phyloP scores from a whole-genome alignment of 2,113 vertebrate genomes.

The Callipepla squamata region DNA sequence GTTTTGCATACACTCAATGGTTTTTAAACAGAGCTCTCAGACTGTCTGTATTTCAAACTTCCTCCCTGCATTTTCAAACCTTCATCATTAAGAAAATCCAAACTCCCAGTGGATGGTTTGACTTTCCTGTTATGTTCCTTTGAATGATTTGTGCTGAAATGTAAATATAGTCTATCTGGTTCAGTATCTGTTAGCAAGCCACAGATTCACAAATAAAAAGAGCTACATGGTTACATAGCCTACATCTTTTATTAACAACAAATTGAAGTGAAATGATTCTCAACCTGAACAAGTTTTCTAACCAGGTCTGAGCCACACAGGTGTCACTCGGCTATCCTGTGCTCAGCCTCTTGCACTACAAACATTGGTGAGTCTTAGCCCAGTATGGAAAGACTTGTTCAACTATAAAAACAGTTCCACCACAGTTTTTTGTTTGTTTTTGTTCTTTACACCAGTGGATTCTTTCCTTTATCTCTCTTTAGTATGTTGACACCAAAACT shows the following conservation, averaged over 20 bases:
- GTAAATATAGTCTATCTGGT: slow-evolving; percentile 5
- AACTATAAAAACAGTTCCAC: background rate
- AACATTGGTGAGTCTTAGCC: background rate
- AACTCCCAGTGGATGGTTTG: background rate
- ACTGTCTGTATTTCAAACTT: slow-evolving; percentile 4
- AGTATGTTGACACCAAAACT: background rate
- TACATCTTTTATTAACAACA: background rate
- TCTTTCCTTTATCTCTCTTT: background rate
- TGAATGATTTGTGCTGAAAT: slow-evolving; percentile 10
- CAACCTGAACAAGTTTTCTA: background rate
- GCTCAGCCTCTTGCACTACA: background rate
- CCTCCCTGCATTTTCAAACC: slow-evolving; percentile 16
- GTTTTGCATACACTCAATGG: background rate
- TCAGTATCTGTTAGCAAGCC: background rate
- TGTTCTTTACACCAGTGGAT: background rate
- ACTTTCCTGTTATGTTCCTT: slow-evolving; percentile 14
- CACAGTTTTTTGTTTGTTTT: too few relatives aligned
- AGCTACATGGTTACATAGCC: background rate
- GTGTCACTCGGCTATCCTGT: background rate
- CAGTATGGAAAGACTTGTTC: background rate
- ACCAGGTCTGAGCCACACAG: background rate
- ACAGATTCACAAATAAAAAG: background rate
- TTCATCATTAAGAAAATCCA: slow-evolving; percentile 5
- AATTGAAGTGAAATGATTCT: background rate
- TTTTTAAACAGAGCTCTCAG: background rate